Conservation (phyloP, 2,113 vertebrate species). For the Microcebus jonahi region DNA sequence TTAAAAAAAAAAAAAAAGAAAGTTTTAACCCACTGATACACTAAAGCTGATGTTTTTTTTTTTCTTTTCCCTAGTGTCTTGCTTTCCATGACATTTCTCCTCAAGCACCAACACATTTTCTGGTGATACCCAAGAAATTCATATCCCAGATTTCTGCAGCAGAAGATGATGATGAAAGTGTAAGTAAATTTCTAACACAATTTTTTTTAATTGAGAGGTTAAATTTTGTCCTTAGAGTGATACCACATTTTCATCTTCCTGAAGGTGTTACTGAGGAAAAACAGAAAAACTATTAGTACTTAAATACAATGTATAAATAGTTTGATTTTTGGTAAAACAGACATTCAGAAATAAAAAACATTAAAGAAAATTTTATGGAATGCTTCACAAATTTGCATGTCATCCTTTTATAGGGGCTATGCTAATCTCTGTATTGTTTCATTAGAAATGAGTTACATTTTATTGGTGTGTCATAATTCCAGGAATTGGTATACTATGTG, state of each 20-base stretch:
- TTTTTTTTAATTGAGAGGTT: constrained; percentile 28
- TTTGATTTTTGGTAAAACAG: neutral
- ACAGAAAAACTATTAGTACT: neutral
- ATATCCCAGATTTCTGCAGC: constrained; percentile 92
- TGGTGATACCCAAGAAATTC: constrained; percentile 95
- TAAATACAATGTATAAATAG: neutral
- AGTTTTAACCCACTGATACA: neutral
- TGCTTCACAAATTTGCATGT: no score
- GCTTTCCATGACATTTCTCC: constrained; percentile 95
- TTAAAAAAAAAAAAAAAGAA: neutral
- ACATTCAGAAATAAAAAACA: neutral
- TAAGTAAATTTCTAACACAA: constrained; percentile 84
- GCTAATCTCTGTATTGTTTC: no score
- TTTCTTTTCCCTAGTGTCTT: constrained; percentile 88
- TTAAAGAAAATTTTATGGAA: neutral
- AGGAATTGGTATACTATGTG: neutral
- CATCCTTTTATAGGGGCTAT: no score
- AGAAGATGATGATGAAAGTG: constrained; percentile 92
- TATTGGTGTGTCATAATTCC: neutral
- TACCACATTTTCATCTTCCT: neutral
- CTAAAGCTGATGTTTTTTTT: neutral
- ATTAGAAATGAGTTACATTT: neutral
- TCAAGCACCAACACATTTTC: constrained; percentile 96
- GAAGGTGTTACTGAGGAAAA: neutral
- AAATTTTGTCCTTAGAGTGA: neutral